Evolutionary conservation across 2,888 invertebrate species (phyloP).

Genomic region (Thumatha senex): DNA sequence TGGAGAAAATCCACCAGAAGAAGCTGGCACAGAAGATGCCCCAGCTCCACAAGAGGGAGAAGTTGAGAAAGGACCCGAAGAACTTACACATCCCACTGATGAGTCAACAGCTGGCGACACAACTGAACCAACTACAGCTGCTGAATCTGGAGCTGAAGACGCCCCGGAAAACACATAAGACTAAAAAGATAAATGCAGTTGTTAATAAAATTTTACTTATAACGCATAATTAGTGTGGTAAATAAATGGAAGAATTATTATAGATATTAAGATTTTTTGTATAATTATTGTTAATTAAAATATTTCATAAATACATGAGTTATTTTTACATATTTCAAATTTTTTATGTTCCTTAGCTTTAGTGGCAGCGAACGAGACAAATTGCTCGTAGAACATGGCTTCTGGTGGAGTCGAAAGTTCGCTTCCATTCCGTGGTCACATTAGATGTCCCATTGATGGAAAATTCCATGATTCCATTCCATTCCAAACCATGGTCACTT

Average conservation of each 20-base stretch:
- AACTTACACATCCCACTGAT: neutral
- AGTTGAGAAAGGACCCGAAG: neutral
- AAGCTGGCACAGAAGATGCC: neutral
- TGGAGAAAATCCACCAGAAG: neutral
- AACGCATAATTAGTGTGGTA: neutral
- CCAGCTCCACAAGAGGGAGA: neutral
- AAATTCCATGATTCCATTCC: too few relatives aligned
- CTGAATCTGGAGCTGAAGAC: neutral
- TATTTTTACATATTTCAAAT: neutral
- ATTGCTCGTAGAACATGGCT: neutral
- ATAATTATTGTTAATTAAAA: neutral
- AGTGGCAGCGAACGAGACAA: neutral
- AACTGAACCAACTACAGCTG: neutral
- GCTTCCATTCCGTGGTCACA: too few relatives aligned
- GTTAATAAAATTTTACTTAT: neutral
- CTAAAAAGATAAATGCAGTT: neutral
- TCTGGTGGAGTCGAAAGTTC: too few relatives aligned
- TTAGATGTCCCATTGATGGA: too few relatives aligned
- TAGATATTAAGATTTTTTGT: neutral
- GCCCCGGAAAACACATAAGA: neutral
- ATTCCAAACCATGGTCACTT: too few relatives aligned
- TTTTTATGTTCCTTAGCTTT: neutral
- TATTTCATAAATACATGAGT: neutral
- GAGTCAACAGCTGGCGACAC: neutral
- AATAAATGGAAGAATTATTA: neutral